Conservation (phyloP, 2,113 vertebrate genomes). For the Pelecanoides urinatrix region DNA sequence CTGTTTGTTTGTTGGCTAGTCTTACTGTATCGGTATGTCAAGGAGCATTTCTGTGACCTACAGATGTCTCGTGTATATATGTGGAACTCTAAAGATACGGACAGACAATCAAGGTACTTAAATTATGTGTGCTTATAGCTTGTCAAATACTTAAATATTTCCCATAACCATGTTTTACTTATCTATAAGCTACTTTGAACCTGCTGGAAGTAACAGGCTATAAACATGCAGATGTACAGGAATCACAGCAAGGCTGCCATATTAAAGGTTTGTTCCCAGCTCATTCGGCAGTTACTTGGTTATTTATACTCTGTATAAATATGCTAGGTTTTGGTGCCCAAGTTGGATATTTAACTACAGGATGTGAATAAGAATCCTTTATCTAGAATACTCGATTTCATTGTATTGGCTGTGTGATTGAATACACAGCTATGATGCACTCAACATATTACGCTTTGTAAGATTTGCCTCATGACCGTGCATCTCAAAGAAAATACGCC, state of each 20-base stretch:
- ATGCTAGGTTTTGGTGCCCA: not conserved
- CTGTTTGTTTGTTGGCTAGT: not conserved
- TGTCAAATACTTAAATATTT: not conserved
- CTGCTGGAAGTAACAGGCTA: not conserved
- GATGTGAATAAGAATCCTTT: rapidly evolving
- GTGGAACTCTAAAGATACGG: rapidly evolving
- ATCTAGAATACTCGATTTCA: not conserved
- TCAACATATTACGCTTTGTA: not conserved
- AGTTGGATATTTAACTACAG: rapidly evolving
- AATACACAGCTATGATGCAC: not conserved
- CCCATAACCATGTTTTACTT: not conserved
- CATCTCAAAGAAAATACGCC: not conserved
- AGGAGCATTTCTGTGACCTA: not conserved
- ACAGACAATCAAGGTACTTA: not conserved
- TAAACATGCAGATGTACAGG: not conserved
- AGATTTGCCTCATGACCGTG: not conserved
- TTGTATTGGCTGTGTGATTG: not conserved
- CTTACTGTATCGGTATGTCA: not conserved
- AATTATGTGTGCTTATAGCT: not conserved
- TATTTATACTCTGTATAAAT: not conserved
- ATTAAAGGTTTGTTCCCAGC: rapidly evolving
- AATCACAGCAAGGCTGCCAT: not conserved
- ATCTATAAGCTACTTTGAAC: rapidly evolving
- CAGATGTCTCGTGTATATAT: rapidly evolving
- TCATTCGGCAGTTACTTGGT: rapidly evolving